Evolutionary conservation across 2,888 invertebrate genomes (phyloP), one percentile per base, ranked within the genome.

Genomic region (Ceraclea dissimilis): DNA sequence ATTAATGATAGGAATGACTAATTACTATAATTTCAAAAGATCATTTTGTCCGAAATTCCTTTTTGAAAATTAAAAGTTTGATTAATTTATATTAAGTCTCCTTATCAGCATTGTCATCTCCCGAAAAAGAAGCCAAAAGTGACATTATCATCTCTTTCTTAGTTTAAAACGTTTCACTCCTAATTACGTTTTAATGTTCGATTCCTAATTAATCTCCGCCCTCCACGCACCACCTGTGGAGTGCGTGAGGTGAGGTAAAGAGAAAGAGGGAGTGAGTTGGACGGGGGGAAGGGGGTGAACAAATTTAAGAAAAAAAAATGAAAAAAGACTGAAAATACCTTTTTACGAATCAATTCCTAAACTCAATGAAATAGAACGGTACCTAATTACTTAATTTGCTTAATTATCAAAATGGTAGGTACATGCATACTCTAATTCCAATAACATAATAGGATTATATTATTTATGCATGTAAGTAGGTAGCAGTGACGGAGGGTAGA

Each of bases 161-260:
- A 39, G 4, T 13, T 39, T 39, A 4, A 13, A 39, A n/a, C 5
- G 5, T 39, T 39, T 39, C 39, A n/a, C 39, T 39, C 13, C 39
- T 39, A 39, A 39, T 39, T 39, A 39, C 39, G 13, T 8, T 39
- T 39, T 39, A 39, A 39, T 39, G 39, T 39, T 39, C 39, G 39
- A 39, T 39, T 39, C 39, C 13, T 39, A 39, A 39, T 39, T 13
- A 39, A 39, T 39, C n/a, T 4, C 39, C 39, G 39, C 16, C 48
- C 39, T 26, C 52, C 60, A 62, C 62, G 62, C 49, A 59, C 60
- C 60, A 60, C 59, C 59, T 59, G 59, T 62, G 61, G 60, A 48
- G 50, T 44, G 49, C 39, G 55, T 21, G 48, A 44, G 20, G 31
- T 33, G 44, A 39, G 39, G 39, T 16, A 16, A 16, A 16, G 39